A percentile compares a stretch with the other conserved stretches of the same genome.
These are phyloP conservation scores for Tyto alba DNA, from an alignment of 2,113 vertebrate genomes.

Conservation along the genomic window DNA sequence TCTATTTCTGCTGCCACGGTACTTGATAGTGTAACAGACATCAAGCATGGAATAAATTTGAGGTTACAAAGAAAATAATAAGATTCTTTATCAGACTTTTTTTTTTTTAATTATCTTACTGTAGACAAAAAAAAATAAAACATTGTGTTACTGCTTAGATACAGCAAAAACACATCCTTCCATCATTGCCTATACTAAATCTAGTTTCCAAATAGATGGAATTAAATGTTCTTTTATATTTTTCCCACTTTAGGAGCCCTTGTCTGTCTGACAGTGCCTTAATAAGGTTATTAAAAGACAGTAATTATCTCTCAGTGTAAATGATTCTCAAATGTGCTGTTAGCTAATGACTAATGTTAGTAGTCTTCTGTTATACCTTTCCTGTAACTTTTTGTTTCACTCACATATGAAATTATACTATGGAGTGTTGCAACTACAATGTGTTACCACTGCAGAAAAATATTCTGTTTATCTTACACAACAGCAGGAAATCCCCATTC, in stretches of 20 bases:
- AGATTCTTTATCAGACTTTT: neutral
- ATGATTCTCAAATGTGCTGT: neutral
- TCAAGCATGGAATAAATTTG: neutral
- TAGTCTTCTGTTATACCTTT: neutral
- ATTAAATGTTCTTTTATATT: neutral
- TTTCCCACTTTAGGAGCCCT: neutral
- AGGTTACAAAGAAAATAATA: neutral
- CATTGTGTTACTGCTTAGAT: neutral
- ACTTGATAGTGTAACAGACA: neutral
- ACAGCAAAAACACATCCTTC: neutral
- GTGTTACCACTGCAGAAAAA: conserved; percentile 1
- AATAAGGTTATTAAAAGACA: conserved; percentile 29
- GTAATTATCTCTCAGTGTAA: conserved; percentile 15
- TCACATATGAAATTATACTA: neutral
- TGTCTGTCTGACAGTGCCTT: neutral
- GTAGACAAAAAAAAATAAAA: neutral
- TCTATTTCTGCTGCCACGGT: neutral
- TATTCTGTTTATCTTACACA: conserved; percentile 66
- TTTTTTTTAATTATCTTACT: neutral
- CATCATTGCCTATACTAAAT: neutral
- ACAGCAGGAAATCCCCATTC: conserved; percentile 62
- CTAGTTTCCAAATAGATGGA: neutral
- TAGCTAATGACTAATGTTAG: neutral
- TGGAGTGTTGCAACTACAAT: neutral
- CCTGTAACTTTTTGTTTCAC: neutral